phyloP scores from a whole-genome alignment of 2,113 vertebrate species.

The Mirounga angustirostris region DNA sequence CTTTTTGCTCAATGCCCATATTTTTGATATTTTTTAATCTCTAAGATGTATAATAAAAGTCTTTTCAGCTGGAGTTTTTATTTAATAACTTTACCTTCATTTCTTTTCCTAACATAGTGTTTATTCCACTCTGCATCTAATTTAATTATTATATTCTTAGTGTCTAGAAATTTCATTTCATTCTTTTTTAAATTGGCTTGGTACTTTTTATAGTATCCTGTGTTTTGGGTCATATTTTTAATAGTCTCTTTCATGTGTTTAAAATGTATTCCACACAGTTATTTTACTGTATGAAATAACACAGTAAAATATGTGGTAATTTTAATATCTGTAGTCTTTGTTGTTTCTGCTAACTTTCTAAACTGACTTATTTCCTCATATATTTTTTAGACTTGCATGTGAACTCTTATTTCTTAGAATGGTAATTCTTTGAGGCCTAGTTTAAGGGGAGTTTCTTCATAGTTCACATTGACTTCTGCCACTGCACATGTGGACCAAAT shows the following conservation, averaged over 20 bases:
- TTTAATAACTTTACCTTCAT: neutral
- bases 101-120: neutral
- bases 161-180: neutral
- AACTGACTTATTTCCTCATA: neutral
- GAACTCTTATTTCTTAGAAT: neutral
- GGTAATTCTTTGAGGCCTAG: neutral
- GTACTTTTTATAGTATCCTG: neutral
- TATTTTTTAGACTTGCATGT: neutral
- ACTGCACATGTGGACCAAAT: neutral
- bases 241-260: neutral
- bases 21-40: neutral
- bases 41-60: neutral
- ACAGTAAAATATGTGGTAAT: neutral
- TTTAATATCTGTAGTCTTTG: neutral
- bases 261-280: neutral
- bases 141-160: neutral
- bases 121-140: neutral
- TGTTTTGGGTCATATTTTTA: constrained; percentile 2
- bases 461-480: neutral
- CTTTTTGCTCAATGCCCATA: neutral
- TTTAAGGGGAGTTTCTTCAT: neutral
- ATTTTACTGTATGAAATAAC: neutral
- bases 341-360: constrained; percentile 45
- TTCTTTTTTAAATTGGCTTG: neutral
- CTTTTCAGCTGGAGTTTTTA: neutral